A percentile compares a stretch with the other conserved stretches of the same genome.
Evolutionary conservation across 1,140 invertebrate species (phyloP).

Genomic region (Anadara kagoshimensis): DNA sequence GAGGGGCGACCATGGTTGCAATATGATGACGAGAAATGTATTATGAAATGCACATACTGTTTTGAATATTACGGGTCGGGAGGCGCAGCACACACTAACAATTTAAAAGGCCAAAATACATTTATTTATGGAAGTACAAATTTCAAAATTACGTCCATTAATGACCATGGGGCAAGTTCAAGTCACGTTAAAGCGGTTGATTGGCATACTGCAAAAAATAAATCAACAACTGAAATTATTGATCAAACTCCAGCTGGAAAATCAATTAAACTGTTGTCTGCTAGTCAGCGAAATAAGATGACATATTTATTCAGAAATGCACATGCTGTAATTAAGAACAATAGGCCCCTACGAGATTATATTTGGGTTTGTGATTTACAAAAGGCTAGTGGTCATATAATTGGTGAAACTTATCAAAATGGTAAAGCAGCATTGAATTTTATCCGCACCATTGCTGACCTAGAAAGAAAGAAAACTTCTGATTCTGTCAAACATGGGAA

Average conservation of each 20-base stretch:
- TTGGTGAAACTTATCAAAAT: conserved; percentile 26
- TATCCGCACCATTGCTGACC: background rate
- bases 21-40: background rate
- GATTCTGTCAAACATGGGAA: background rate
- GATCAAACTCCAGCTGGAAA: background rate
- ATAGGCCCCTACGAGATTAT: conserved; percentile 18
- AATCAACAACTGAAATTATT: background rate
- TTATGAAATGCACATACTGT: background rate
- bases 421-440: conserved; percentile 17
- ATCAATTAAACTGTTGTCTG: background rate
- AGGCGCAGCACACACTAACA: no score
- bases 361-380: conserved; percentile 25
- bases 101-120: no score
- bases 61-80: no score
- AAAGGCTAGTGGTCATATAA: conserved; percentile 1
- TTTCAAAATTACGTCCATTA: conserved; percentile 9
- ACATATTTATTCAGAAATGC: background rate
- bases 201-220: background rate
- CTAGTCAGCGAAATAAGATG: background rate
- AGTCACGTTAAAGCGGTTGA: background rate
- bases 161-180: conserved; percentile 3
- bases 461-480: conserved; percentile 9
- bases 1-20: background rate
- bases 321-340: conserved; percentile 26
- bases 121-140: conserved; percentile 11